Evolutionary conservation across 2,113 vertebrate genomes (phyloP).

Genomic region (Bettongia penicillata): DNA sequence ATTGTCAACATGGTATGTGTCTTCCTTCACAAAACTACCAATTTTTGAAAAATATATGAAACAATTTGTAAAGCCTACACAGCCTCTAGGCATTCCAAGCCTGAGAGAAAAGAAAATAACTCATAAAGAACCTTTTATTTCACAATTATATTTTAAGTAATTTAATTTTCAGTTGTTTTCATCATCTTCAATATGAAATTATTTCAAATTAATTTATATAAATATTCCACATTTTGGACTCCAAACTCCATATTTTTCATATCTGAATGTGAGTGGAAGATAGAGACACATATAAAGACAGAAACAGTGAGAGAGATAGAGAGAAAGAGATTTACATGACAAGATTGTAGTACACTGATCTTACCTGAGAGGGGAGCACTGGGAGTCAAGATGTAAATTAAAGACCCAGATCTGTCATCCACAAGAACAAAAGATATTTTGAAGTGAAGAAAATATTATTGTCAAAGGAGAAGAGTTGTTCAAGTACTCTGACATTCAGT

Average conservation of each 20-base stretch:
- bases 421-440: too few relatives aligned
- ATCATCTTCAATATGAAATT: conserved; percentile 10
- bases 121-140: background rate
- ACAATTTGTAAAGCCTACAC: background rate
- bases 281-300: too few relatives aligned
- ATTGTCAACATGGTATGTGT: background rate
- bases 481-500: too few relatives aligned
- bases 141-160: background rate
- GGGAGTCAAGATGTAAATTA: too few relatives aligned
- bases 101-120: background rate
- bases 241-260: background rate
- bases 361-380: too few relatives aligned
- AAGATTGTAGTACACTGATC: too few relatives aligned
- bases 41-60: background rate
- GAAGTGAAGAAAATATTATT: too few relatives aligned
- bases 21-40: conserved; percentile 23
- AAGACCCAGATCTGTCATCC: too few relatives aligned
- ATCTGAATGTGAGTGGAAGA: too few relatives aligned
- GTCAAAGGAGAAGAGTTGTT: too few relatives aligned
- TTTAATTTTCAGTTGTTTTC: conserved; percentile 12
- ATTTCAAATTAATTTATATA: conserved; percentile 9
- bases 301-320: too few relatives aligned
- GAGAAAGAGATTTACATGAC: too few relatives aligned
- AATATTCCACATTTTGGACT: background rate
- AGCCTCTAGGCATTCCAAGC: background rate